phyloP scores from a whole-genome alignment of 2,113 vertebrate species.

The Myodes glareolus region DNA sequence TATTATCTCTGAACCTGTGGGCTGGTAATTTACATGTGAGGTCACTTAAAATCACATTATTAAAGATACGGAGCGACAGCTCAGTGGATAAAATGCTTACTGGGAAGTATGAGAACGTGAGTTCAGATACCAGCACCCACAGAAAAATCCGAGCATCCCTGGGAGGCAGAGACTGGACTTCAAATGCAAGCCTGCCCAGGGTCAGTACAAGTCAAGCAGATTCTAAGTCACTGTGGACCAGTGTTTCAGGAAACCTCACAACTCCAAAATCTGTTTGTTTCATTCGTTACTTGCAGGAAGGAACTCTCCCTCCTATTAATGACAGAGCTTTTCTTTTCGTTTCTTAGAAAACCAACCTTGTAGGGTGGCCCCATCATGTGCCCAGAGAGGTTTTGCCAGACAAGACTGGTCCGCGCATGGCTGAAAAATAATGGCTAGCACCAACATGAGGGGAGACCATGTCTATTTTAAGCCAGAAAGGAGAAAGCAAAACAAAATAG shows the following conservation, averaged over 20 bases:
- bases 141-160: not conserved
- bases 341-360: constrained; percentile 38
- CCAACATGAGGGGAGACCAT: not conserved
- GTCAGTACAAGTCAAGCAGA: not conserved
- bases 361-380: not conserved
- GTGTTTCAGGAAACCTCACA: not conserved
- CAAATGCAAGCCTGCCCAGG: not conserved
- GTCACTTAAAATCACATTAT: not conserved
- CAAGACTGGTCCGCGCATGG: not conserved
- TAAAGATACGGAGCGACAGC: not conserved
- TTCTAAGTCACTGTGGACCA: not conserved
- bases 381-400: not conserved
- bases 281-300: not conserved
- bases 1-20: not conserved
- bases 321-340: not conserved
- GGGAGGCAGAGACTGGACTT: not conserved
- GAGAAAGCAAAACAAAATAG: not conserved
- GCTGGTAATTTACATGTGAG: not conserved
- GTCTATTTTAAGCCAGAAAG: not conserved
- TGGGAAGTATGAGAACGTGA: not conserved
- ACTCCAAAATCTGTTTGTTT: not conserved
- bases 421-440: not conserved
- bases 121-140: not conserved
- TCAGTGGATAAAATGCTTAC: not conserved
- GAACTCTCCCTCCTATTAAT: not conserved